Percentiles rank a stretch among this genome's conserved stretches.
phyloP scores from a whole-genome alignment of 2,888 invertebrate species.

The Agriopis leucophaearia region DNA sequence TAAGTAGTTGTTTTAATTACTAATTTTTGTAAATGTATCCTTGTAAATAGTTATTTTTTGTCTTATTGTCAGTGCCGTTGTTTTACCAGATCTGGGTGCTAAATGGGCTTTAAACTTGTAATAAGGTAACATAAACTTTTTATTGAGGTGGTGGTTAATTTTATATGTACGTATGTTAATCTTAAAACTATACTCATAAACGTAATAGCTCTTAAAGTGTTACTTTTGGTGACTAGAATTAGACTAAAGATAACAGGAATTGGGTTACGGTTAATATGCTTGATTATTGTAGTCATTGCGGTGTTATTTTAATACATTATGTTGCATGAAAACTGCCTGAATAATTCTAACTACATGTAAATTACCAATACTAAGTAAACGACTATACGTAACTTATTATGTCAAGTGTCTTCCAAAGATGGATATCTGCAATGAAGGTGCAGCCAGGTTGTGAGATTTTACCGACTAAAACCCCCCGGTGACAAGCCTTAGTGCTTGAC shows the following conservation, averaged over 20 bases:
- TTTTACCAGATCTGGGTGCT: slow-evolving; percentile 5
- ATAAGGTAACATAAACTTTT: slow-evolving; percentile 8
- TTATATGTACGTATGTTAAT: not conserved
- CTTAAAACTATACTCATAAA: not conserved
- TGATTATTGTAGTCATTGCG: not conserved
- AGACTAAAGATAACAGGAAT: not conserved
- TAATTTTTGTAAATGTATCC: slow-evolving; percentile 16
- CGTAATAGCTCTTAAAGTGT: not conserved
- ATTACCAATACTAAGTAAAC: too few species aligned
- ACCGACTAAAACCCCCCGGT: too few species aligned
- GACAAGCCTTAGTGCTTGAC: too few species aligned
- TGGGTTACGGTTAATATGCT: not conserved
- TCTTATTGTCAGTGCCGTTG: slow-evolving; percentile 35
- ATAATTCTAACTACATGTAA: not conserved
- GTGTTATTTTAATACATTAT: not conserved
- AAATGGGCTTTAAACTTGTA: slow-evolving; percentile 8
- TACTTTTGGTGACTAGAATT: not conserved
- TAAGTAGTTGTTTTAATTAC: slow-evolving; percentile 13
- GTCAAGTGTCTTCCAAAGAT: too few species aligned
- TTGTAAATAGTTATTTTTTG: slow-evolving; percentile 16
- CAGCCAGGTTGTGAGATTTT: too few species aligned
- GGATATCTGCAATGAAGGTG: too few species aligned
- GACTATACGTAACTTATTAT: too few species aligned
- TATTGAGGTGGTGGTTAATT: slow-evolving; percentile 12
- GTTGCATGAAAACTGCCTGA: not conserved